Conservation (phyloP, 2,888 invertebrate species). For the Temnothorax ravouxi region DNA sequence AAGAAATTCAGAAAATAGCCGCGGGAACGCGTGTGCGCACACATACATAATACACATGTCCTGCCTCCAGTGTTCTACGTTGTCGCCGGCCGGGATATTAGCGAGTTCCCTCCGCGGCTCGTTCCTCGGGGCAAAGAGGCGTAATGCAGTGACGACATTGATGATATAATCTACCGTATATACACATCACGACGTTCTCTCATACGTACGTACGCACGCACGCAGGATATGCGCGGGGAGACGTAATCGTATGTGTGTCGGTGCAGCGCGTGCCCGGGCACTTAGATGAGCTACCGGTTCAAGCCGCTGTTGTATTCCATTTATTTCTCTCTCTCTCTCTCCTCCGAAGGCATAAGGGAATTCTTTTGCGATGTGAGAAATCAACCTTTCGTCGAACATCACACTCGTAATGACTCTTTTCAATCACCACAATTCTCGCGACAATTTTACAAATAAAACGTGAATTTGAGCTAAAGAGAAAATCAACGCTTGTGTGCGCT, state of each 20-base stretch:
- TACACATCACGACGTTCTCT: conserved; percentile 61
- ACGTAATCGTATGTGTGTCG: conserved; percentile 74
- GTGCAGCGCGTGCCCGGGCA: conserved; percentile 80
- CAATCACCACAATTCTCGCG: neutral
- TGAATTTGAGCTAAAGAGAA: conserved; percentile 11
- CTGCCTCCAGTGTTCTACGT: conserved; percentile 60
- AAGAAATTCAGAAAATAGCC: conserved; percentile 52
- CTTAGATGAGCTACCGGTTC: conserved; percentile 73
- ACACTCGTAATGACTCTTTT: conserved; percentile 20
- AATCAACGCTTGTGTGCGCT: neutral
- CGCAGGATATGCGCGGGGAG: conserved; percentile 7
- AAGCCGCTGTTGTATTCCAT: conserved; percentile 66
- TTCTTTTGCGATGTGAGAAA: conserved; percentile 66
- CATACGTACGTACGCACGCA: conserved; percentile 34
- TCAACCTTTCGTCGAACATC: conserved; percentile 61
- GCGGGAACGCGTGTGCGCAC: conserved; percentile 17
- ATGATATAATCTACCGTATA: conserved; percentile 82
- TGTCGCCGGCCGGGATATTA: conserved; percentile 74
- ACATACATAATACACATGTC: neutral
- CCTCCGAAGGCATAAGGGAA: conserved; percentile 67
- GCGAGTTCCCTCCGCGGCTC: conserved; percentile 67
- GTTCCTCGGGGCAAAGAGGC: conserved; percentile 73
- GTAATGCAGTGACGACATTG: conserved; percentile 84
- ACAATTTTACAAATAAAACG: conserved; percentile 8
- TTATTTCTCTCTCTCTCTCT: conserved; percentile 71